Percentiles rank a stretch among this genome's conserved stretches.
Evolutionary conservation across 2,888 invertebrate genomes (phyloP).

Genomic region (Margaritifera margaritifera): DNA sequence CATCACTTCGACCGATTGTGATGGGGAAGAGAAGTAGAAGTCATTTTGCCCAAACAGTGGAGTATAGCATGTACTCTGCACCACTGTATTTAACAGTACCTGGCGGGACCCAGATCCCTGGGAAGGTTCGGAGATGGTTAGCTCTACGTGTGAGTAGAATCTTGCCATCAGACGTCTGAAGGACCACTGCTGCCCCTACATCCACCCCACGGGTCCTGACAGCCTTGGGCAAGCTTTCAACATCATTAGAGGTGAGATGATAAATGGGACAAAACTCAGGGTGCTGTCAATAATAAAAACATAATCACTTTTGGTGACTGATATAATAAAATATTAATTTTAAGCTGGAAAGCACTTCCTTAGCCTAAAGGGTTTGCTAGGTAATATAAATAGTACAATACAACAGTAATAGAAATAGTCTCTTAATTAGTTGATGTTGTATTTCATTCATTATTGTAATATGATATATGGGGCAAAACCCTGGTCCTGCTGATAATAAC

Average conservation of each 20-base stretch:
- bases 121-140: constrained; percentile 72
- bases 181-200: constrained; percentile 70
- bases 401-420: too few species aligned
- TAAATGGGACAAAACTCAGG: constrained; percentile 68
- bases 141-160: constrained; percentile 73
- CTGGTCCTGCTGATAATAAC: too few species aligned
- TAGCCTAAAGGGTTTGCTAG: too few species aligned
- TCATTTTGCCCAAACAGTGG: neutral
- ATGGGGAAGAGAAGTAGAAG: neutral
- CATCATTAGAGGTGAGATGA: constrained; percentile 33
- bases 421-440: too few species aligned
- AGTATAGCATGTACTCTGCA: neutral
- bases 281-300: constrained; percentile 47
- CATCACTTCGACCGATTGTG: neutral
- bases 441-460: too few species aligned
- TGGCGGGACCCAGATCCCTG: constrained; percentile 75
- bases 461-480: too few species aligned
- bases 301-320: neutral
- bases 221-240: constrained; percentile 42
- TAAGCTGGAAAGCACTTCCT: neutral
- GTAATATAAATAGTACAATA: too few species aligned
- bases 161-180: constrained; percentile 71
- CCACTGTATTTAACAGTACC: constrained; percentile 36
- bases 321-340: neutral
- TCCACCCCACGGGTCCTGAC: constrained; percentile 59